Evolutionary conservation across 2,113 vertebrate species (phyloP), one percentile per base, ranked within the genome.

Genomic region (Varanus salvator): DNA sequence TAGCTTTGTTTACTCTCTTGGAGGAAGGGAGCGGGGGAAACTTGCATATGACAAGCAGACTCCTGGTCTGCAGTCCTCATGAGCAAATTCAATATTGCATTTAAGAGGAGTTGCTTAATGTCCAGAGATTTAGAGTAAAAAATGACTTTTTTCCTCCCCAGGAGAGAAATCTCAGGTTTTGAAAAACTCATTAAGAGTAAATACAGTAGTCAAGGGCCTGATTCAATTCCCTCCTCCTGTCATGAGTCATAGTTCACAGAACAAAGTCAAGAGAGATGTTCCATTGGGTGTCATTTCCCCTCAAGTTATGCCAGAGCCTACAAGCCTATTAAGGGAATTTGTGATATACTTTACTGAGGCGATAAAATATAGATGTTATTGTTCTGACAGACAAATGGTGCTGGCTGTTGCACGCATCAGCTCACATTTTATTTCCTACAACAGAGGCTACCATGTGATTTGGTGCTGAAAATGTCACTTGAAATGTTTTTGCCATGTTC

Each of bases 171-270:
- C 77, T 84, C 74, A 19, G 34, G 5, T 25, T 90, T 72, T 83
- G 44, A 91, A 78, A 64, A 82, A 82, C 57, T 68, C 57, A 87
- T 82, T 76, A 77, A 66, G 44, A 75, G 6, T 29, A 87, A 90
- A 82, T 90, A 76, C 44, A 38, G 48, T 29, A 82, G 48, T 68
- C 44, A 44, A 52, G 71, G 78, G n/a, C 25, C 44, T 89, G 44
- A 64, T 76, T 90, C 25, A 78, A n/a, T 84, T 80, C 64, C 82
- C 84, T 71, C 15, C 69, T 89, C 50, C 9, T 78, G 31, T 85
- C 44, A 78, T 68, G 71, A 83, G 71, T 66, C 48, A 85, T 68
- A 48, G 60, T 60, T 91, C 66, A 64, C 3, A 50, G 86, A 88
- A 27, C 12, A 64, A 80, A 77, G 64, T 72, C 50, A 80, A 80